A percentile compares a stretch with the other conserved stretches of the same genome.
Conservation (phyloP, 1,140 invertebrate genomes). For the Euwallacea similis region DNA sequence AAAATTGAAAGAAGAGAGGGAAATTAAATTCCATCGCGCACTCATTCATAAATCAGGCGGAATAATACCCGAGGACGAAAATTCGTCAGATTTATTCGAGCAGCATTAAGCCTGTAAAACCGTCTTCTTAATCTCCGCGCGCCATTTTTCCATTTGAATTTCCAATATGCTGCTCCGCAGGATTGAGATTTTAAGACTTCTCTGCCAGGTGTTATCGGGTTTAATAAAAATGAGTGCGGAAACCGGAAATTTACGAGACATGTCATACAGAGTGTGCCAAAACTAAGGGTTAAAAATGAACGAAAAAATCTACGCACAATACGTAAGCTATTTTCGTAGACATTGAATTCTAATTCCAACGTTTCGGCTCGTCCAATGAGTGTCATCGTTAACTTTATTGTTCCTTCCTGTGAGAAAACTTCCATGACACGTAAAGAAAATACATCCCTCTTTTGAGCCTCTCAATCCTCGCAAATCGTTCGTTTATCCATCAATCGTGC, state of each 20-base stretch:
- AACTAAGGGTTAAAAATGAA: background rate
- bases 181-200: conserved; percentile 17
- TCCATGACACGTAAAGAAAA: too few relatives aligned
- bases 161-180: background rate
- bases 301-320: too few relatives aligned
- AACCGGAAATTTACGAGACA: background rate
- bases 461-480: background rate
- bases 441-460: background rate
- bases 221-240: conserved; percentile 10
- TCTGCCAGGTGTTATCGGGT: conserved; percentile 9
- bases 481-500: background rate
- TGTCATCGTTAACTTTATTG: too few relatives aligned
- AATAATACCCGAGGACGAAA: conserved; percentile 3
- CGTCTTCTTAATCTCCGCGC: conserved; percentile 13
- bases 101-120: conserved; percentile 19
- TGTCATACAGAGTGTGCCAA: background rate
- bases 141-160: conserved; percentile 27
- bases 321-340: too few relatives aligned
- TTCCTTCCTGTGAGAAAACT: too few relatives aligned
- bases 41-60: conserved; percentile 1
- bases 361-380: too few relatives aligned
- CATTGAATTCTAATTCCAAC: too few relatives aligned
- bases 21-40: background rate
- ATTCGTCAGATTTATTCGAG: conserved; percentile 23
- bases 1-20: background rate